Conservation (phyloP, 2,888 invertebrate species). For the Euzetes globulus region DNA sequence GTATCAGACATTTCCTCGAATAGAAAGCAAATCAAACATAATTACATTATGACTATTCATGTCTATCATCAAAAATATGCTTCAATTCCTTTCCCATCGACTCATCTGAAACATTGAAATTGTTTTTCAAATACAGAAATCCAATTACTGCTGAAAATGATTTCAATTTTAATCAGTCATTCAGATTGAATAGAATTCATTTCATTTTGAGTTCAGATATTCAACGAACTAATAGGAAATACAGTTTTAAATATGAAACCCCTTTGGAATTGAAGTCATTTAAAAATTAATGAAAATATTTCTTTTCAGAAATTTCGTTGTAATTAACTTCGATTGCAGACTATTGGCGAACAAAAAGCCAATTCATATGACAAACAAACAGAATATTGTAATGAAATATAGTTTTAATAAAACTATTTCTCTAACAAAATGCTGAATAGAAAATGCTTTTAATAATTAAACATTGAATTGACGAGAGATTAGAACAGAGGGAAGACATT, state of each 20-base stretch:
- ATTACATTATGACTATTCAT: conserved; percentile 10
- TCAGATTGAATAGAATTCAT: not conserved
- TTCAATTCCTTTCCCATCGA: not conserved
- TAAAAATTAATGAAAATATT: conserved; percentile 3
- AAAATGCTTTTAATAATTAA: too few relatives aligned
- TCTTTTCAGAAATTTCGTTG: not conserved
- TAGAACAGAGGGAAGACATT: conserved; percentile 5
- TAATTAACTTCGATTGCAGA: not conserved
- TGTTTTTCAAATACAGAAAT: not conserved
- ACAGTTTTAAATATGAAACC: not conserved
- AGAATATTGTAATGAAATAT: too few relatives aligned
- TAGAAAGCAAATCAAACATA: not conserved
- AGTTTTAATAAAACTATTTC: too few relatives aligned
- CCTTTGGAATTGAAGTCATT: not conserved
- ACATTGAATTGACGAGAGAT: not conserved
- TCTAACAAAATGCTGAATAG: too few relatives aligned
- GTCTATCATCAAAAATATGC: not conserved
- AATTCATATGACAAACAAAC: not conserved
- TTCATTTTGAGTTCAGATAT: not conserved
- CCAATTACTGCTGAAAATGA: not conserved
- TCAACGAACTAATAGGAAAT: not conserved
- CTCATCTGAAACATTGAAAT: not conserved
- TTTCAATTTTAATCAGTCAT: conserved; percentile 10
- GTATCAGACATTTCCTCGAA: not conserved
- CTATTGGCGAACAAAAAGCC: not conserved